Base-by-base conservation (phyloP, 35 echinoderm and acorn worm species). In the Apostichopus californicus region DNA sequence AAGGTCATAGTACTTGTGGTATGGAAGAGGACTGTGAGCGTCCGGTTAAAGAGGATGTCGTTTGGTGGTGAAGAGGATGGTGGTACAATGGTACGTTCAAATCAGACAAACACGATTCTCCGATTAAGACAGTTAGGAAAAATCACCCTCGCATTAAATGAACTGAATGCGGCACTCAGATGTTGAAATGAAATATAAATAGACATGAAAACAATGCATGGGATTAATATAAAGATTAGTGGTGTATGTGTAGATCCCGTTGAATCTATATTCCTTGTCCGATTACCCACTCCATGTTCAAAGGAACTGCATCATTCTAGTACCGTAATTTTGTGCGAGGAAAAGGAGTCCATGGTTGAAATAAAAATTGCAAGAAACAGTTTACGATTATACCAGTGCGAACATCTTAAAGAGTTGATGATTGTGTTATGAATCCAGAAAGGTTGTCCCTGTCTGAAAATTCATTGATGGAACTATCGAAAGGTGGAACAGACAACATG, bases 211-310 rank as follows among this genome's bases (percentile, higher is more conserved):
- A 14, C 26, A 11, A 77, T n/a, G 13, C 88, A 90, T 57, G 54
- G 21, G 11, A 8, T 53, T 8, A 55, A 8, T 77, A 75, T 53
- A n/a, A 5, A 57, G 8, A 57, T 5, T 78, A 78, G 18, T 53
- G 88, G 73, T 4, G 68, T 90, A 55, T 90, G 88, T 78, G 70
- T 90, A 10, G 88, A 90, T 90, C 70, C 72, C 12, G 18, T 23
- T 55, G 20, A 78, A 20, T 75, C 88, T 13, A 90, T 90, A 23
- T 90, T 77, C 24, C 18, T 90, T 54, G 66, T 90, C 5, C 24
- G 88, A 90, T 75, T 90, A 90, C 66, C 87, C 87, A 52, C 61
- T 90, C 15, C 87, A 90, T 73, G 87, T 90, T 5, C 72, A 90
- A 63, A 77, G 26, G 70, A 90, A 90, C 15, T 77, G 55, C 28